Percentiles rank a stretch among this genome's conserved stretches.
Evolutionary conservation across 2,888 invertebrate species (phyloP).

Genomic region (Agrotis puta): DNA sequence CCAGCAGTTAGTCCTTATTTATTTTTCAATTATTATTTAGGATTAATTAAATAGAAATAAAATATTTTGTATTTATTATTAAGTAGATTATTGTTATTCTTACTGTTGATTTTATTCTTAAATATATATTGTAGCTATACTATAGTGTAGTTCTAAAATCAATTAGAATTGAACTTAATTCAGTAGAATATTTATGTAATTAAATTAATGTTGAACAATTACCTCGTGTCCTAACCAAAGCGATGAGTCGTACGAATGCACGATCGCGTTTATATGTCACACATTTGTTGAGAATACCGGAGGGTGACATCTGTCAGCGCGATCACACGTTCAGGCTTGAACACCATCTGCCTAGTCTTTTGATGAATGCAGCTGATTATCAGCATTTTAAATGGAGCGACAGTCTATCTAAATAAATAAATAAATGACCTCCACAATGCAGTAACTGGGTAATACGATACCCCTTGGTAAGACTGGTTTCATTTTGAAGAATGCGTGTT

Average conservation of each 20-base stretch:
- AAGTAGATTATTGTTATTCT: not conserved
- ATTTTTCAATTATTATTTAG: not conserved
- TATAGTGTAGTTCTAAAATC: not conserved
- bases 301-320: no score
- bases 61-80: not conserved
- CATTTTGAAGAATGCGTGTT: not conserved
- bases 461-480: no score
- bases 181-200: not conserved
- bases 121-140: not conserved
- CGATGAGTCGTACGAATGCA: not conserved
- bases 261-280: not conserved
- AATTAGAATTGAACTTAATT: not conserved
- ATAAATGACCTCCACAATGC: no score
- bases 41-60: not conserved
- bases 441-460: no score
- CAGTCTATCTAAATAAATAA: no score
- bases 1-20: conserved; percentile 69
- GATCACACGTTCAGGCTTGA: not conserved
- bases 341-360: no score
- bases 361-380: no score
- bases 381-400: no score
- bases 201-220: not conserved
- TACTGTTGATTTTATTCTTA: conserved; percentile 6
- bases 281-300: not conserved
- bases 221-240: not conserved